phyloP scores from a whole-genome alignment of 2,113 vertebrate species.

The Casuarius casuarius region DNA sequence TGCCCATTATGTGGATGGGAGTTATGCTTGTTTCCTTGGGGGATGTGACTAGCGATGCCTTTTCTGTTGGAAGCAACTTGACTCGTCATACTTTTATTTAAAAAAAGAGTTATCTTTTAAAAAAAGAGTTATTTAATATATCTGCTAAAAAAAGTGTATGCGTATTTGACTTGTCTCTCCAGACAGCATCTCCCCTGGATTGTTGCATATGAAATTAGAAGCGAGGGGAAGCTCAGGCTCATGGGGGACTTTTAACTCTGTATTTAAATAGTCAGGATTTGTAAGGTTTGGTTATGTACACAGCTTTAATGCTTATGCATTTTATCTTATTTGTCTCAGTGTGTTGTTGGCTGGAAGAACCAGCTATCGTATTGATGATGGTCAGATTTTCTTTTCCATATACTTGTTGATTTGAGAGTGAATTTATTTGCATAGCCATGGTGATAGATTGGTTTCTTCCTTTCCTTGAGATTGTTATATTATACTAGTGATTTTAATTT shows the following conservation, averaged over 20 bases:
- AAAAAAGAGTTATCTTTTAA: not conserved
- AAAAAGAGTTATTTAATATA: fast-evolving
- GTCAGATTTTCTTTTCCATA: not conserved
- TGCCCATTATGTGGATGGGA: not conserved
- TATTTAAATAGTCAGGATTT: not conserved
- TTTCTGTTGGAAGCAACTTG: not conserved
- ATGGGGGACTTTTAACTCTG: not conserved
- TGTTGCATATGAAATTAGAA: not conserved
- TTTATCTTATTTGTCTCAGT: not conserved
- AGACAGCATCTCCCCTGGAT: not conserved
- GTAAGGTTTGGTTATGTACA: not conserved
- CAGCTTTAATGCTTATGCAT: not conserved
- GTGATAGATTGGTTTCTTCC: not conserved
- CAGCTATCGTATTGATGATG: not conserved
- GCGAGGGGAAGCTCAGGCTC: not conserved
- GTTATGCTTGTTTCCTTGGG: not conserved
- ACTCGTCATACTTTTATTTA: not conserved
- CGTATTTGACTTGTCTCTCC: not conserved
- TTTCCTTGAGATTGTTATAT: not conserved
- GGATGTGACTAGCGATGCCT: not conserved
- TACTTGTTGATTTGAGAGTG: not conserved
- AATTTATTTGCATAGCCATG: not conserved
- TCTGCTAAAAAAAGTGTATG: not conserved
- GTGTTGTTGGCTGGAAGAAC: not conserved
- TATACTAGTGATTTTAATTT: not conserved